Percentiles rank a stretch among this genome's conserved stretches.
These are phyloP conservation scores for Dermochelys coriacea DNA, from an alignment of 2,797 vertebrate genomes.

Conservation along the genomic window DNA sequence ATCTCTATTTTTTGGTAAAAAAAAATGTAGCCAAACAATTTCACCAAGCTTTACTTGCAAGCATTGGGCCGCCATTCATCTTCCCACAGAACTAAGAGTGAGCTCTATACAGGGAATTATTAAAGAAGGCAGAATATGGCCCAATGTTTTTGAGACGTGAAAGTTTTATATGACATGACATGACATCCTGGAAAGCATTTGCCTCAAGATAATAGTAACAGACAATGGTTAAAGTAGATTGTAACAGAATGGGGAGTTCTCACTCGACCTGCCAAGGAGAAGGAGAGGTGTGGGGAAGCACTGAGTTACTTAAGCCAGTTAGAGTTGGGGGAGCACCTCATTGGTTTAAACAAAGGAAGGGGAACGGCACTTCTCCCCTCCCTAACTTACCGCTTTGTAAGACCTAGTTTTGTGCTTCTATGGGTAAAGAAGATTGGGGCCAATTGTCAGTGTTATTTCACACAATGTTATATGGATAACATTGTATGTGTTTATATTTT, in stretches of 20 bases:
- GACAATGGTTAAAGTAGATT: background rate
- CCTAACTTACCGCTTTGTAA: background rate
- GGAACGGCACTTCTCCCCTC: background rate
- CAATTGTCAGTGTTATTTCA: background rate
- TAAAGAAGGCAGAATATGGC: fast-evolving
- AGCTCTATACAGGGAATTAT: fast-evolving
- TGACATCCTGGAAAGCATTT: background rate
- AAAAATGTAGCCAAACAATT: background rate
- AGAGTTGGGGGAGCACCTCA: background rate
- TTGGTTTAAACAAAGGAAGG: background rate
- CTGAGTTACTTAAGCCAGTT: fast-evolving
- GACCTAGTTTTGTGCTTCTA: background rate
- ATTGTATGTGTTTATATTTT: background rate
- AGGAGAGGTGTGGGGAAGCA: background rate
- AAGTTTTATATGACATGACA: background rate
- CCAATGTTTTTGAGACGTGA: background rate
- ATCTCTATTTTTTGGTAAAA: background rate
- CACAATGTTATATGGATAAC: background rate
- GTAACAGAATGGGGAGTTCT: background rate
- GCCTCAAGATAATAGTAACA: background rate
- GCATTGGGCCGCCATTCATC: background rate
- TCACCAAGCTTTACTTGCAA: background rate
- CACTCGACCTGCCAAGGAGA: background rate
- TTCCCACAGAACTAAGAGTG: background rate
- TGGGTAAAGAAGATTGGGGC: background rate